These are phyloP conservation scores for Ennomos erosarius DNA, from an alignment of 2,888 invertebrate genomes.

Conservation along the genomic window DNA sequence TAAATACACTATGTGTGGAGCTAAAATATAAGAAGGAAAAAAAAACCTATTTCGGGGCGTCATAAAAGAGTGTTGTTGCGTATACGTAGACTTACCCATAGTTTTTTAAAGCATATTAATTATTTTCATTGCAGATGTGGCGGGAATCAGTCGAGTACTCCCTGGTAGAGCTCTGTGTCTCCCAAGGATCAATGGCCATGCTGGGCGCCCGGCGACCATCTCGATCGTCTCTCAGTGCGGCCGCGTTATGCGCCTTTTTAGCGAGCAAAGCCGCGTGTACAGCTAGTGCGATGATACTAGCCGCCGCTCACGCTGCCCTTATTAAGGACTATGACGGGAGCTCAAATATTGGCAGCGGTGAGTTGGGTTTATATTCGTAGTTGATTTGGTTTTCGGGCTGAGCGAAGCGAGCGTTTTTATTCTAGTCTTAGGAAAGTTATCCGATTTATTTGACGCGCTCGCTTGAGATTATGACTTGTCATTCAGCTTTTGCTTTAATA, in stretches of 20 bases:
- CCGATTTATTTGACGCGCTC: no score
- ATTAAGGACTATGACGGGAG: constrained; percentile 64
- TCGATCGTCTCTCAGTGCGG: constrained; percentile 57
- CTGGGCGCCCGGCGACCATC: constrained; percentile 71
- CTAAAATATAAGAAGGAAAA: no score
- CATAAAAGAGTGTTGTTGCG: no score
- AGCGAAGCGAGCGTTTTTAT: no score
- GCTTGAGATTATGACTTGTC: no score
- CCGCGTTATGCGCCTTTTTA: constrained; percentile 60
- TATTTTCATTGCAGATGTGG: constrained; percentile 65
- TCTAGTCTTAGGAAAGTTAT: no score
- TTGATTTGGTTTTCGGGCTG: no score
- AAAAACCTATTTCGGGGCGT: no score
- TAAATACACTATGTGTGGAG: no score
- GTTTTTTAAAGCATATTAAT: no score
- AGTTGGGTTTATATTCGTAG: constrained; percentile 9
- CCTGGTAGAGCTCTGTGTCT: constrained; percentile 68
- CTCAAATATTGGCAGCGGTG: constrained; percentile 58
- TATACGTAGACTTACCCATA: no score
- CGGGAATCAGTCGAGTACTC: constrained; percentile 73
- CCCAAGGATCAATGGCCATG: constrained; percentile 73
- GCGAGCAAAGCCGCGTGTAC: constrained; percentile 63
- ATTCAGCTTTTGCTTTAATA: no score
- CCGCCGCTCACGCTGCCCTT: constrained; percentile 69
- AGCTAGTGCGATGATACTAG: constrained; percentile 61